A percentile compares a stretch with the other conserved stretches of the same genome.
Evolutionary conservation across 2,797 vertebrate genomes (phyloP).

Genomic region (Macroramphosus scolopax): DNA sequence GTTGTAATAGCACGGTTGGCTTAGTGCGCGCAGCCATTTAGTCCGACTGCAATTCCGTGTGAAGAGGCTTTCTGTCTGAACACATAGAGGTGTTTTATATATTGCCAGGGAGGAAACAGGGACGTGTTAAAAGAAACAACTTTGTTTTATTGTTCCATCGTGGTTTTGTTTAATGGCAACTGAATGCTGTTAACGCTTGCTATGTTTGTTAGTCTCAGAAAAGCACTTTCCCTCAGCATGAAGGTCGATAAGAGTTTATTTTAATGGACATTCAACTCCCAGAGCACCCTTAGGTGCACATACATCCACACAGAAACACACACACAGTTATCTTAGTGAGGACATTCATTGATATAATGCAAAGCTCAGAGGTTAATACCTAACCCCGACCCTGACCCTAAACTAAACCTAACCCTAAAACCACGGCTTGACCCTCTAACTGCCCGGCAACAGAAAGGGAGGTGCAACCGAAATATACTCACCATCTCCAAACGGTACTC

Average conservation of each 20-base stretch:
- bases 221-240: conserved; percentile 14
- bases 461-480: too few species aligned
- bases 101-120: conserved; percentile 40
- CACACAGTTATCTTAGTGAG: too few species aligned
- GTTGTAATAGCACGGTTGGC: conserved; percentile 37
- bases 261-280: too few species aligned
- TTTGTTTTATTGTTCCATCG: conserved; percentile 44
- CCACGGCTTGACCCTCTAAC: too few species aligned
- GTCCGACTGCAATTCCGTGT: conserved; percentile 25
- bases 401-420: too few species aligned
- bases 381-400: too few species aligned
- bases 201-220: conserved; percentile 21
- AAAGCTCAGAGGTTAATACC: too few species aligned
- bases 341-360: too few species aligned
- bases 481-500: too few species aligned
- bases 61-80: conserved; percentile 31
- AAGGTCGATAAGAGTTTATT: conserved; percentile 38
- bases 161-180: conserved; percentile 24
- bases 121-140: conserved; percentile 29
- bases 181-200: conserved; percentile 7
- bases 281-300: too few species aligned
- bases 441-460: too few species aligned
- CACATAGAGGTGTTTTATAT: conserved; percentile 4
- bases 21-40: conserved; percentile 23
- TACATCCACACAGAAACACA: too few species aligned